Base-by-base conservation (phyloP, 1,140 invertebrate species). In the Drosophila virilis region DNA sequence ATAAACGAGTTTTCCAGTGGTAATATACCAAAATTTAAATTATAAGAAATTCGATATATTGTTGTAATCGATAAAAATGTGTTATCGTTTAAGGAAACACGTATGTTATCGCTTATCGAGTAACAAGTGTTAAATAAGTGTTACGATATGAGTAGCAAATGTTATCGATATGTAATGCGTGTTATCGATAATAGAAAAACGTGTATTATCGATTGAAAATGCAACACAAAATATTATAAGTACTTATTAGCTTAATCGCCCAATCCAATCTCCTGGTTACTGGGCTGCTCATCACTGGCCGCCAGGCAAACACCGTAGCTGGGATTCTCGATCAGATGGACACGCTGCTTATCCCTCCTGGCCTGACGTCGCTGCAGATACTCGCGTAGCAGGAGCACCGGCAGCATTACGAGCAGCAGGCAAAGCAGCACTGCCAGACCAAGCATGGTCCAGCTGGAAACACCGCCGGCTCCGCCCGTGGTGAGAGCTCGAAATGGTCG, bases 321-420 rank as follows among this genome's bases (percentile, higher is more conserved):
- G 38, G 91, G 91, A 68, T 92, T 92, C 52, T 92, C 91, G 32
- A 92, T 92, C 0, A 92, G 72, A 32, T 80, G 67, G 0, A 72
- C 59, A 12, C 64, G 61, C 9, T 78, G 79, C 45, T 90, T 81
- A 28, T 90, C 86, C 13, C 61, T 59, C 3, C 15, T 28, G 6
- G 68, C 28, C 3, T 65, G 58, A 0, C 85, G 74, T 0, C 85
- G 75, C 12, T 79, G 79, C 17, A 84, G 69, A 3, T 80, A 37
- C 48, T 80, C 74, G 0, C 82, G 58, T 32, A 88, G 65, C 1
- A 91, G n/a, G 12, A 91, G 17, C 28, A 92, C 48, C 0, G 83
- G 72, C 6, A 82, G 52, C 69, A 80, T 68, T 0, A 84, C 46
- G 13, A 92, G 59, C 6, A 76, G 17, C 28, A 82, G 10, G 33